Evolutionary conservation across 1,140 invertebrate genomes (phyloP), one percentile per base, ranked within the genome.

Genomic region (Matsumurasca onukii): DNA sequence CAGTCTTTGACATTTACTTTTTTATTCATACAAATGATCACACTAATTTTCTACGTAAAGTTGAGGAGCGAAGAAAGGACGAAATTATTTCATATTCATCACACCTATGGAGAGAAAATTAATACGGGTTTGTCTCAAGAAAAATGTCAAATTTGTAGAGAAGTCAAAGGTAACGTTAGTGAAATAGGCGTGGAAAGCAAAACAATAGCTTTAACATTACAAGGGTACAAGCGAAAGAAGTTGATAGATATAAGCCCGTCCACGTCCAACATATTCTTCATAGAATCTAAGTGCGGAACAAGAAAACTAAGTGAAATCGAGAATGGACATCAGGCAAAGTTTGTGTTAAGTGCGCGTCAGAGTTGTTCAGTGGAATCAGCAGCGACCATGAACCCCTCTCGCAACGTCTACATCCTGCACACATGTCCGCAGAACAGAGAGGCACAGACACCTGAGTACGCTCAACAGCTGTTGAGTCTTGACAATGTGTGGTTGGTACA

Each of bases 321-420:
- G 5, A 12, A 51, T 22, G 24, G 24, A 51, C 17, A 20, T 22
- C n/a, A 51, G 5, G 3, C 5, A 51, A 22, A 22, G 3, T 51
- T 51, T 5, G 49, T 51, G n/a, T 22, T 51, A 3, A 51, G 24
- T 51, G 49, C 49, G n/a, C 49, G 49, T 51, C 49, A 51, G n/a
- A 20, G 49, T n/a, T 51, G 49, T 20, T 17, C 49, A 17, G 24
- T 51, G 3, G 49, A 51, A 20, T 51, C 49, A 51, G 24, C 49
- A 20, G 49, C 49, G n/a, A 3, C n/a, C 5, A 51, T 51, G 49
- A 51, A 51, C 24, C n/a, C 24, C 5, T 17, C n/a, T 22, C 49
- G n/a, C 24, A 51, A 51, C 3, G n/a, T 51, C 3, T 51, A 51
- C 49, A 20, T 51, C n/a, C 24, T 51, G n/a, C 49, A 51, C 49